Evolutionary conservation across 2,888 invertebrate species (phyloP).

Genomic region (Coronaproctus castanopsis): DNA sequence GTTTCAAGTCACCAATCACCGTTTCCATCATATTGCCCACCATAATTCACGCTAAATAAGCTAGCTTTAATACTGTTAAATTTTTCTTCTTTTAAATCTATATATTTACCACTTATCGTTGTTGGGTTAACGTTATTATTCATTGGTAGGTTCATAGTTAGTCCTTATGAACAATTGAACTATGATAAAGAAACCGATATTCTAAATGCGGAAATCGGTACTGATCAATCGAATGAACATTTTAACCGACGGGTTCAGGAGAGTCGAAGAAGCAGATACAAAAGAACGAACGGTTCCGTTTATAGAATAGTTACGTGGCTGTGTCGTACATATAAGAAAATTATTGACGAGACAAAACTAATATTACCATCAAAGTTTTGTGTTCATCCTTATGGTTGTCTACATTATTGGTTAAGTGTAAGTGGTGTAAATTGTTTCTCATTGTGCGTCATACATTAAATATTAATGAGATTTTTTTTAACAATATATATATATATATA

Average conservation of each 20-base stretch:
- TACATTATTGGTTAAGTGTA: conserved; percentile 36
- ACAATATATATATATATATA: too few relatives aligned
- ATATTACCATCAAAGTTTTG: conserved; percentile 26
- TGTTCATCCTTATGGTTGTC: conserved; percentile 41
- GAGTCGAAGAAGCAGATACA: not conserved
- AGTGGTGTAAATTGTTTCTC: too few relatives aligned
- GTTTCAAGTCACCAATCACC: too few relatives aligned
- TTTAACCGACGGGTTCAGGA: not conserved
- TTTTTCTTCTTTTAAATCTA: too few relatives aligned
- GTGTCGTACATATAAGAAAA: not conserved
- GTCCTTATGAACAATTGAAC: conserved; percentile 35
- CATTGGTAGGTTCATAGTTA: conserved; percentile 41
- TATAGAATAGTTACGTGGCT: not conserved
- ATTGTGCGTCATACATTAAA: too few relatives aligned
- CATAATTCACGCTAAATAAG: too few relatives aligned
- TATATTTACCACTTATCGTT: too few relatives aligned
- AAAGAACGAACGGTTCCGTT: not conserved
- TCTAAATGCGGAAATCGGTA: not conserved
- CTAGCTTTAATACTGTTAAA: too few relatives aligned
- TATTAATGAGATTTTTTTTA: not conserved
- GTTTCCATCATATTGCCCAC: too few relatives aligned
- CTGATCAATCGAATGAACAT: not conserved
- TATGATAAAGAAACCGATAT: conserved; percentile 12
- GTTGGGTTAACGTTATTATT: too few relatives aligned
- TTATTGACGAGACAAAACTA: not conserved